Evolutionary conservation across 2,113 vertebrate genomes (phyloP).

Genomic region (Dasyprocta punctata): DNA sequence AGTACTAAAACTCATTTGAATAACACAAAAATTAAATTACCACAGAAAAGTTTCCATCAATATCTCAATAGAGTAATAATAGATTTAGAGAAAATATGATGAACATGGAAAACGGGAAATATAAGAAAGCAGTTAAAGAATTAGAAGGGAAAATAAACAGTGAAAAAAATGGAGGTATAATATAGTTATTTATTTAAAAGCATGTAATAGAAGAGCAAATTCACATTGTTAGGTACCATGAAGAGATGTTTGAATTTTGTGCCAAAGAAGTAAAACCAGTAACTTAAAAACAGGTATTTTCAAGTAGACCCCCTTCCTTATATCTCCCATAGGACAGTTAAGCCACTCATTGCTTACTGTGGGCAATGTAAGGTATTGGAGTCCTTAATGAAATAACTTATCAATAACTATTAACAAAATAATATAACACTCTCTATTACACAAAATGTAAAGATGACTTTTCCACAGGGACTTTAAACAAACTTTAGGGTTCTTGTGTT

Average conservation of each 20-base stretch:
- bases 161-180: background rate
- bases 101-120: background rate
- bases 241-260: background rate
- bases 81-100: background rate
- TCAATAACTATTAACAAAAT: background rate
- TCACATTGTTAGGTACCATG: background rate
- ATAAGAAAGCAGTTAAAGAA: background rate
- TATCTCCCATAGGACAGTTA: background rate
- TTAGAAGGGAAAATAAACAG: background rate
- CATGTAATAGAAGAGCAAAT: background rate
- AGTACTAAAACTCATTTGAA: background rate
- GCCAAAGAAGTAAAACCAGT: background rate
- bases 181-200: background rate
- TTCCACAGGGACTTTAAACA: background rate
- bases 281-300: background rate
- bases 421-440: background rate
- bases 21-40: background rate
- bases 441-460: background rate
- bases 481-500: background rate
- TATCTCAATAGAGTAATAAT: background rate
- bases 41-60: background rate
- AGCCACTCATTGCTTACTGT: background rate
- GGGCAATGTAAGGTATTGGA: background rate
- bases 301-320: too few species aligned
- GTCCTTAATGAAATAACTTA: background rate